These are phyloP conservation scores for Drosophila parthenogenetica DNA, from an alignment of 2,888 invertebrate species.

Conservation along the genomic window DNA sequence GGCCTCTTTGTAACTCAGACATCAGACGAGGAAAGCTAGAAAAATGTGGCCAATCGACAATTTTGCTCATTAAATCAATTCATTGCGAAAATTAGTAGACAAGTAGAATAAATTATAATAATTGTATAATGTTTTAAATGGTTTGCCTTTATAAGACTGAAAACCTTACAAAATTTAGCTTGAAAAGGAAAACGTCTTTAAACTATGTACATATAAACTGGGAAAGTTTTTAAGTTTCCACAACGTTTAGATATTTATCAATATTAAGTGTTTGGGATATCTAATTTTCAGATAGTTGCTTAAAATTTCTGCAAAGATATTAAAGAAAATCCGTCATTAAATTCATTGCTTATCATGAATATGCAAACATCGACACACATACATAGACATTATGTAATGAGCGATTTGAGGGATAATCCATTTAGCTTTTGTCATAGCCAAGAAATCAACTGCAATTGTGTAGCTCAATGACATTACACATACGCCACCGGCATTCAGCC, in stretches of 20 bases:
- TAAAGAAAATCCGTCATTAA: conserved; percentile 5
- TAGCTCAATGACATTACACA: conserved; percentile 29
- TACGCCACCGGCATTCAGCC: conserved; percentile 42
- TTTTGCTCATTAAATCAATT: conserved; percentile 55
- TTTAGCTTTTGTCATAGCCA: conserved; percentile 31
- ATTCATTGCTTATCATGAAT: conserved; percentile 1
- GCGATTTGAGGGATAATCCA: conserved; percentile 30
- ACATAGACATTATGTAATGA: conserved; percentile 11
- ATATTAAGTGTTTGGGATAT: too few relatives aligned
- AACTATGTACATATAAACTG: too few relatives aligned
- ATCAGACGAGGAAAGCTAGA: conserved; percentile 3
- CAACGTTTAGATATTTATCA: too few relatives aligned
- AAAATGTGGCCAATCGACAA: conserved; percentile 26
- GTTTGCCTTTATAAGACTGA: neutral
- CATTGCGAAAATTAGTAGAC: conserved; percentile 33
- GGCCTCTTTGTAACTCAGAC: conserved; percentile 3
- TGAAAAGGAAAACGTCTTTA: too few relatives aligned
- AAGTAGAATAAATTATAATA: conserved; percentile 22
- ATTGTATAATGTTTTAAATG: conserved; percentile 12
- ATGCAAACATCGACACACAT: neutral
- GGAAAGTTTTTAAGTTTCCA: too few relatives aligned
- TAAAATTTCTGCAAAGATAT: too few relatives aligned
- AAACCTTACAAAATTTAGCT: too few relatives aligned
- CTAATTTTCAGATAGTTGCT: neutral
- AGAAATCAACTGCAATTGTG: conserved; percentile 18